Percentiles rank a stretch among this genome's conserved stretches.
phyloP scores from a whole-genome alignment of 2,113 vertebrate genomes.

The Varanus salvator region DNA sequence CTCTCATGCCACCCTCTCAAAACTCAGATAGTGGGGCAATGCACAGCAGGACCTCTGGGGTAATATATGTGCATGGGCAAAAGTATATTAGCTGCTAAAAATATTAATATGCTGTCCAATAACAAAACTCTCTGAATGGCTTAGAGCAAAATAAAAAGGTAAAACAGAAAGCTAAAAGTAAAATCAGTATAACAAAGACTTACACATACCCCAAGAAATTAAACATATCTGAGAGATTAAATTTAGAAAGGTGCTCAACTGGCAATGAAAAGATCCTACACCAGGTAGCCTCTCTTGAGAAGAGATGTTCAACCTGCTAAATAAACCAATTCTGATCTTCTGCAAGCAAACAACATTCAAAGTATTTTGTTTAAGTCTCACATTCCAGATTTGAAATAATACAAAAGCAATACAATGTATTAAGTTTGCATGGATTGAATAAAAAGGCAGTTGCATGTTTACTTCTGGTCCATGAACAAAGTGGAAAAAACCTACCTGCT shows the following conservation, averaged over 20 bases:
- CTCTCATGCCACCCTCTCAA: not conserved
- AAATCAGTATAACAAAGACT: too few relatives aligned
- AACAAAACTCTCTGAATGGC: too few relatives aligned
- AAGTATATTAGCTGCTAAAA: too few relatives aligned
- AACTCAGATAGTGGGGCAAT: not conserved
- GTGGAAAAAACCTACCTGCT: slow-evolving; percentile 79
- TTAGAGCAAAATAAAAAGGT: too few relatives aligned
- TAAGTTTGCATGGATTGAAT: not conserved
- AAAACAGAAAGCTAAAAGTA: too few relatives aligned
- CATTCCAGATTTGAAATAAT: not conserved
- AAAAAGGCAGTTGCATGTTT: not conserved
- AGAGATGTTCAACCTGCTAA: not conserved
- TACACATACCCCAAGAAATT: too few relatives aligned
- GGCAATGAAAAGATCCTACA: too few relatives aligned
- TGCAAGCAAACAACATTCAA: not conserved
- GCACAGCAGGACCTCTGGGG: not conserved
- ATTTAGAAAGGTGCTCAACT: too few relatives aligned
- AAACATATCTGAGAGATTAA: too few relatives aligned
- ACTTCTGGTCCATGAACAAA: not conserved
- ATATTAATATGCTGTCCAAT: too few relatives aligned
- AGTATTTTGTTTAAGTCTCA: not conserved
- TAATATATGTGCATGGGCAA: too few relatives aligned
- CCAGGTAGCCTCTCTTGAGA: too few relatives aligned
- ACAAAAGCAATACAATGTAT: not conserved
- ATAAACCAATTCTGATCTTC: not conserved